Conservation (phyloP, 1,140 invertebrate species). For the Drosophila asahinai region DNA sequence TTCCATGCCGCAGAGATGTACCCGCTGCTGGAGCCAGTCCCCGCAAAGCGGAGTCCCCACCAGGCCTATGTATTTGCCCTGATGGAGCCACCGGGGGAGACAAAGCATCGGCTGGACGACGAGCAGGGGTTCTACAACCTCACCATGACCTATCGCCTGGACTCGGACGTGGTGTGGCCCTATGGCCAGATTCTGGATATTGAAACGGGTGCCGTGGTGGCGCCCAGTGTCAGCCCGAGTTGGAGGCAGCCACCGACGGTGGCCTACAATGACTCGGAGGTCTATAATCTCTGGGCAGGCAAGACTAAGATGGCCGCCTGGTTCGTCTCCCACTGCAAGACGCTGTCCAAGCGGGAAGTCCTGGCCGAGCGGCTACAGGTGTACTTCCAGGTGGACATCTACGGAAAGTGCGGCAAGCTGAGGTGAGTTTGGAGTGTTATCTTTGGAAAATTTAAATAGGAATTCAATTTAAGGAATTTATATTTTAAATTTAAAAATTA, state of each 20-base stretch:
- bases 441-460: too few relatives aligned
- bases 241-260: slow-evolving; percentile 48
- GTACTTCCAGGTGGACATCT: slow-evolving; percentile 88
- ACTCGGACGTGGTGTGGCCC: slow-evolving; percentile 88
- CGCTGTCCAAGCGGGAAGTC: slow-evolving; percentile 86
- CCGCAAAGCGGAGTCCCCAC: slow-evolving; percentile 20
- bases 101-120: slow-evolving; percentile 61
- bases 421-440: slow-evolving; percentile 38
- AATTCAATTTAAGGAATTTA: too few relatives aligned
- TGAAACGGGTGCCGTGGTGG: slow-evolving; percentile 55
- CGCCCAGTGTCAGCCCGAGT: slow-evolving; percentile 45
- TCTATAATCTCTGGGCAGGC: slow-evolving; percentile 71
- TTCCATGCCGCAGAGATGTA: slow-evolving; percentile 81
- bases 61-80: slow-evolving; percentile 73
- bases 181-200: slow-evolving; percentile 86
- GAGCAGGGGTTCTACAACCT: slow-evolving; percentile 86
- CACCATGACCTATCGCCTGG: slow-evolving; percentile 88
- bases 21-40: slow-evolving; percentile 34
- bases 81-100: slow-evolving; percentile 81
- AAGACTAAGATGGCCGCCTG: slow-evolving; percentile 86
- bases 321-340: slow-evolving; percentile 88
- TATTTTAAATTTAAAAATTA: too few relatives aligned
- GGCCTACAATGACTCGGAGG: slow-evolving; percentile 48
- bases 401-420: slow-evolving; percentile 87
- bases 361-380: slow-evolving; percentile 86